A percentile compares a stretch with the other conserved stretches of the same genome.
These are phyloP conservation scores for Magallana nippona DNA, from an alignment of 2,888 invertebrate genomes.

Conservation along the genomic window DNA sequence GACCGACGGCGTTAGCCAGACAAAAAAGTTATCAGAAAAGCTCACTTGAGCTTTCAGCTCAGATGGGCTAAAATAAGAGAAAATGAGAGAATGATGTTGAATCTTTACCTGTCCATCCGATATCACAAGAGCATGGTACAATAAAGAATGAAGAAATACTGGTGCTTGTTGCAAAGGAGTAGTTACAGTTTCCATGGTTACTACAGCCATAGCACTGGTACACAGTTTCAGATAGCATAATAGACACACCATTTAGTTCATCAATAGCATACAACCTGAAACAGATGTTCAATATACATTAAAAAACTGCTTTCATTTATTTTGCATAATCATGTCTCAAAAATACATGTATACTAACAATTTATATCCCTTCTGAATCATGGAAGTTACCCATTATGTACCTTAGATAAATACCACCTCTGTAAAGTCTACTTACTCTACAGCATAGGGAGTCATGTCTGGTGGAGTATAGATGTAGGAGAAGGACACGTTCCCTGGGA, in stretches of 20 bases:
- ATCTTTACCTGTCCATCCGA: constrained; percentile 52
- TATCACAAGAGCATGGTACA: constrained; percentile 49
- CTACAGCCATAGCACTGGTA: constrained; percentile 46
- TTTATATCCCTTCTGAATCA: no score
- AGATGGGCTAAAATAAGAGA: no score
- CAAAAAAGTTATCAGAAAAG: no score
- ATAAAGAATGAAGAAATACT: constrained; percentile 36
- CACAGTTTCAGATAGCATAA: constrained; percentile 25
- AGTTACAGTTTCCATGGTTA: constrained; percentile 48
- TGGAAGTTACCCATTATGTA: no score
- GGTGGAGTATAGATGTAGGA: constrained; percentile 14
- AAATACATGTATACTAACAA: no score
- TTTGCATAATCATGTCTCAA: no score
- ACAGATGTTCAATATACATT: no score
- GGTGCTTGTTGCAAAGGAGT: background rate
- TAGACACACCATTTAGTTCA: constrained; percentile 41
- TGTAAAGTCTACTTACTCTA: background rate
- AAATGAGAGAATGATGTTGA: background rate
- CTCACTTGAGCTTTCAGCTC: no score
- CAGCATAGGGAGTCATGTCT: constrained; percentile 20
- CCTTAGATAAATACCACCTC: no score
- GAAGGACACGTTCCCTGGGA: background rate
- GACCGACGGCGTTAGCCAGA: no score
- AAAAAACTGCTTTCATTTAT: no score
- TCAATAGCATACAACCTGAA: constrained; percentile 46